These are phyloP conservation scores for Lasiurus borealis DNA, from an alignment of 2,113 vertebrate species.

Conservation along the genomic window DNA sequence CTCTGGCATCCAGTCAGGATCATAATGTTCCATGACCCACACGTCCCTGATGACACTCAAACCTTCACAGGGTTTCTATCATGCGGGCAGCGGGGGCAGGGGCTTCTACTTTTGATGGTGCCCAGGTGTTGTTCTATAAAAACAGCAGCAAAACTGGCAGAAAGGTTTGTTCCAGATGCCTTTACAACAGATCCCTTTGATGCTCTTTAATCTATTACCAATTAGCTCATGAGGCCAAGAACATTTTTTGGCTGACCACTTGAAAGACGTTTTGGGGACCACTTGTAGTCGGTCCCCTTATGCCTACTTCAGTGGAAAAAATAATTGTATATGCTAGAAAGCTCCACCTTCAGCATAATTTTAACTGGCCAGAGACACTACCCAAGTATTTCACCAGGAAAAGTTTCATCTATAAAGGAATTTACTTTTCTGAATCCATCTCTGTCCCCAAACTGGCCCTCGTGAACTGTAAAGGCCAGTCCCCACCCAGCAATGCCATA, in stretches of 20 bases:
- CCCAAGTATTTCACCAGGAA: background rate
- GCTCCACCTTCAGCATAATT: background rate
- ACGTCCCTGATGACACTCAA: background rate
- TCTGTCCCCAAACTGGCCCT: background rate
- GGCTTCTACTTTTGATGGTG: background rate
- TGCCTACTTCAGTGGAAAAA: background rate
- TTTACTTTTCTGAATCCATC: background rate
- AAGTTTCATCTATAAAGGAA: background rate
- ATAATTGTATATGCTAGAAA: background rate
- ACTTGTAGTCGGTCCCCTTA: background rate
- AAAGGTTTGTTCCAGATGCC: background rate
- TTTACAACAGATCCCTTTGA: background rate
- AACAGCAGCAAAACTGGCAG: background rate
- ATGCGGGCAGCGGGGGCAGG: too few relatives aligned
- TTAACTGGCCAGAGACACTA: background rate
- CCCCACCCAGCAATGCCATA: background rate
- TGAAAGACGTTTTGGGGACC: background rate
- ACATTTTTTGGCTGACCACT: background rate
- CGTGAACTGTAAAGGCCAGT: background rate
- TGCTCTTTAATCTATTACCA: background rate
- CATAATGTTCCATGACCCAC: accelerated
- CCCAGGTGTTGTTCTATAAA: slow-evolving; percentile 14
- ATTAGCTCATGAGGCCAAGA: slow-evolving; percentile 30
- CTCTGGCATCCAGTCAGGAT: background rate
- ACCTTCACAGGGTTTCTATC: background rate